A percentile compares a stretch with the other conserved stretches of the same genome.
These are phyloP conservation scores for Elaphurus davidianus DNA, from an alignment of 2,113 vertebrate genomes.

Conservation along the genomic window DNA sequence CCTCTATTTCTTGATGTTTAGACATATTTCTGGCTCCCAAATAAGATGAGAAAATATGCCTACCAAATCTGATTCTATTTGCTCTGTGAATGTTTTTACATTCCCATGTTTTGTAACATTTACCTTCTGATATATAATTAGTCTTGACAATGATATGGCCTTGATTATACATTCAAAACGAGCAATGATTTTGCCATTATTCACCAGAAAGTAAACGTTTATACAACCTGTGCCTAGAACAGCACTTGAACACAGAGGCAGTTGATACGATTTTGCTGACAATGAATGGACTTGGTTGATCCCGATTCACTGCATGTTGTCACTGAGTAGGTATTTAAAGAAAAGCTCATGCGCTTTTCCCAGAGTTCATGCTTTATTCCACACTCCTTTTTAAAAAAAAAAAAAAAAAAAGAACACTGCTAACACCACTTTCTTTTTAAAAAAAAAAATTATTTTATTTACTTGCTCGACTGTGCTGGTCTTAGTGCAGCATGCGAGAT, in stretches of 20 bases:
- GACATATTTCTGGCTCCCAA: not conserved
- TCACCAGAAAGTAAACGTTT: not conserved
- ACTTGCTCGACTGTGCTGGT: not conserved
- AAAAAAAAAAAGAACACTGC: not conserved
- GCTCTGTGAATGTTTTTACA: not conserved
- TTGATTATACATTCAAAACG: not conserved
- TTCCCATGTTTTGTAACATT: not conserved
- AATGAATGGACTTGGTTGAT: not conserved
- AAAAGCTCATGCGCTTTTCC: not conserved
- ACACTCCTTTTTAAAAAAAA: not conserved
- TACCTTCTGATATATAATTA: not conserved
- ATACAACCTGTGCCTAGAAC: not conserved
- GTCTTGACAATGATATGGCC: not conserved
- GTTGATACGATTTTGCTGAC: not conserved
- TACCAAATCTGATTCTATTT: not conserved
- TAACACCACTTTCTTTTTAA: not conserved
- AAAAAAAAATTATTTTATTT: not conserved
- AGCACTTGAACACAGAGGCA: not conserved
- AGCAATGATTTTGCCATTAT: not conserved
- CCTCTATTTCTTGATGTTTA: not conserved
- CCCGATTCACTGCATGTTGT: not conserved
- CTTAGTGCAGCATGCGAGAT: not conserved
- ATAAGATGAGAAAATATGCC: not conserved
- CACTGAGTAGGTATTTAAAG: not conserved
- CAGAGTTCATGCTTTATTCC: not conserved